Evolutionary conservation across 2,888 invertebrate genomes (phyloP), one percentile per base, ranked within the genome.

Genomic region (Pristionchus fissidentatus): DNA sequence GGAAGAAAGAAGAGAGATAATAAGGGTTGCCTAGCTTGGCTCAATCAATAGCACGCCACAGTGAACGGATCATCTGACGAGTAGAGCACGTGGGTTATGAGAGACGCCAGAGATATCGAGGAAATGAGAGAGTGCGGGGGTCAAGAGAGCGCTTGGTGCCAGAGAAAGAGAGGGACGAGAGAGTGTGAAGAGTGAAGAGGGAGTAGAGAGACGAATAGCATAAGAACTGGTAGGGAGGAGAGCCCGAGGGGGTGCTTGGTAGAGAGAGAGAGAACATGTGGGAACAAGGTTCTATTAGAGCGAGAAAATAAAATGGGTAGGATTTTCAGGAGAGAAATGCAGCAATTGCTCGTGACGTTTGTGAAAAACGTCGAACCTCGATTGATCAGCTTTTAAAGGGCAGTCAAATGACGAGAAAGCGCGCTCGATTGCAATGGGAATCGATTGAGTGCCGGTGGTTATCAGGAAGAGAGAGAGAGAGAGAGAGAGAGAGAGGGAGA

Each of bases 21-120:
- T 3, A 62, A 32, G 35, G 62, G n/a, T 15, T 15, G 62, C 32
- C 13, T 26, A 32, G 7, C 35, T n/a, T 38, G 66, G 15, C 32
- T 32, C 38, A 66, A 66, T 66, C 66, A 66, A 66, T 66, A 66
- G 66, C 66, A 66, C 32, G 15, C 66, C 38, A n/a, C 66, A 19
- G 38, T 38, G 55, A 55, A 66, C 32, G 38, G 66, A 66, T 66
- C 38, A 66, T 66, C 38, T 66, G 66, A 66, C 66, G 8, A 5
- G 26, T 43, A 75, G 75, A 49, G 75, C 43, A 29, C 1, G 32
- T 43, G 49, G 0, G 49, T 13, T 19, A 13, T 7, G 19, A 26
- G 43, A 75, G 75, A 29, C 13, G 19, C 49, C 49, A 75, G 75
- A 75, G 38, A 46, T 15, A 46, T 5, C 10, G 26, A 75, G 75